Conservation (phyloP, 1,140 invertebrate genomes). For the Sarcophaga bullata region DNA sequence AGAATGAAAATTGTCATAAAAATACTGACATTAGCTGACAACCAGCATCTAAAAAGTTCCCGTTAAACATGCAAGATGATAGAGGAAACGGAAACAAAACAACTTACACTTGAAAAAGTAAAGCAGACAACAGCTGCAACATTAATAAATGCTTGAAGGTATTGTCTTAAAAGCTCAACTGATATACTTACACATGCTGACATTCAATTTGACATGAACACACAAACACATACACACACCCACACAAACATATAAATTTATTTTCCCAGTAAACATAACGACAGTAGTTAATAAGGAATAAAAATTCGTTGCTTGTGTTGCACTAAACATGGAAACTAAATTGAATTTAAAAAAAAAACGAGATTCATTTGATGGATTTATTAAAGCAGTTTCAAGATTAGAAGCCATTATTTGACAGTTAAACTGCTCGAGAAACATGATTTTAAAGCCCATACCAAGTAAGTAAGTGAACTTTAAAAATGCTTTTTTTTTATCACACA, state of each 20-base stretch:
- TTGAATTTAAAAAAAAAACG: no score
- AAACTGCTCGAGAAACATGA: no score
- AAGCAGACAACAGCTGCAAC: conserved; percentile 25
- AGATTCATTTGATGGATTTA: no score
- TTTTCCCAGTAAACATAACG: background rate
- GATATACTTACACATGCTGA: background rate
- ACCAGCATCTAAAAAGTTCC: background rate
- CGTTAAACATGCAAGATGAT: background rate
- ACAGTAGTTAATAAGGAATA: background rate
- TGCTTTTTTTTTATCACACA: no score
- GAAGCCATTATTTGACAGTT: no score
- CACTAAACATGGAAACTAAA: no score
- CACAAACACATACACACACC: no score
- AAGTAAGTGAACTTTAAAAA: no score
- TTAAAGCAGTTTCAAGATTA: no score
- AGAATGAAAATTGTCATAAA: background rate
- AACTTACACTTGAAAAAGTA: conserved; percentile 20
- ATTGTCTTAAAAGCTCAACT: conserved; percentile 26
- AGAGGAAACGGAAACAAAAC: background rate
- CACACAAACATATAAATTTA: background rate
- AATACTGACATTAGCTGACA: conserved; percentile 6
- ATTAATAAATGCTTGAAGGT: conserved; percentile 18
- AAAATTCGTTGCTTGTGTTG: no score
- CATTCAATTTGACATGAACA: background rate
- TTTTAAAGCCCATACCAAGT: no score